These are phyloP conservation scores for Bubo bubo DNA, from an alignment of 2,113 vertebrate genomes.

Conservation along the genomic window DNA sequence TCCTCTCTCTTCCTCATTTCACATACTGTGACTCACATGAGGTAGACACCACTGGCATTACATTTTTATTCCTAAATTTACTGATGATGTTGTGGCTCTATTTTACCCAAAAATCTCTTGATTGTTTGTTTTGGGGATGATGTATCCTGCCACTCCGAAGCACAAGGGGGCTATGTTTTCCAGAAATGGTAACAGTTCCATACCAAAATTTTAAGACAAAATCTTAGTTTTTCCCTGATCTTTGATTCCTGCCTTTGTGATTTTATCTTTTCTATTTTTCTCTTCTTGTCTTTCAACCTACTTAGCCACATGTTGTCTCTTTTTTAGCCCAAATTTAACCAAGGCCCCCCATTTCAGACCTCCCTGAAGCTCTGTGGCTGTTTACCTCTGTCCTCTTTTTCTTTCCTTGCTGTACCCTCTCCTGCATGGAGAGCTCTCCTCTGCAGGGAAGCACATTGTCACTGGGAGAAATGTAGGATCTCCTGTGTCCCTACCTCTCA, in stretches of 20 bases:
- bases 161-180: neutral
- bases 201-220: neutral
- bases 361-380: neutral
- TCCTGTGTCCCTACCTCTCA: neutral
- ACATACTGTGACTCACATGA: neutral
- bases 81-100: neutral
- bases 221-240: neutral
- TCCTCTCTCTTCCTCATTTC: neutral
- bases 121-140: neutral
- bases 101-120: neutral
- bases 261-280: neutral
- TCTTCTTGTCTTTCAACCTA: neutral
- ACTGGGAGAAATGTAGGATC: neutral
- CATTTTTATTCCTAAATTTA: neutral
- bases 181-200: neutral
- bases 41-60: neutral
- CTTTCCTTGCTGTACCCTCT: neutral
- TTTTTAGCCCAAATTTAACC: neutral
- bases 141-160: neutral
- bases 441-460: neutral
- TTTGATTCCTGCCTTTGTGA: neutral
- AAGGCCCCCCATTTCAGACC: neutral
- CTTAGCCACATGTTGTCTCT: neutral
- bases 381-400: neutral
- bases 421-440: neutral